Evolutionary conservation across 2,113 vertebrate genomes (phyloP), one percentile per base, ranked within the genome.

Genomic region (Plectropomus leopardus): DNA sequence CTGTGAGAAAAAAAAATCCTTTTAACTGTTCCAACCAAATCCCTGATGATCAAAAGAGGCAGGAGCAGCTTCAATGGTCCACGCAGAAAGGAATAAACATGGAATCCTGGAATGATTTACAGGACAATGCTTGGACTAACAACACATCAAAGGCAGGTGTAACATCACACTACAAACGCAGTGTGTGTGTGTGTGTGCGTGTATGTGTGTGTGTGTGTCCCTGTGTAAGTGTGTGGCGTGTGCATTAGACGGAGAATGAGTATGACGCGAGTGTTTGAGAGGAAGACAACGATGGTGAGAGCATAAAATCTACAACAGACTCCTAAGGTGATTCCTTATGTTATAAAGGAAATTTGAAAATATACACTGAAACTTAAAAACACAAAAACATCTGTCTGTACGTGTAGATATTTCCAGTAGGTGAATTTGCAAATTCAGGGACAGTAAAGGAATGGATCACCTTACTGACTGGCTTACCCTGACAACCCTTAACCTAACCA

Each of bases 71-170:
- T 87, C 80, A 87, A 77, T 89, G 73, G 75, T 69, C 34, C 51
- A 23, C 3, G 24, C 32, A 80, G 55, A 82, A 57, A 76, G 50
- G 71, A 81, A 84, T 78, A 85, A 83, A 86, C 76, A 83, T 72
- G 69, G 78, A 85, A 81, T 87, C 73, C 83, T 60, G 73, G 77
- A 78, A 76, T 78, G 74, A 88, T 88, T 88, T 76, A 85, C 76
- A 87, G 73, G 78, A 87, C 86, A 88, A 88, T 82, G 66, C 36
- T 54, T 65, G 47, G 36, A 86, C 76, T 59, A 83, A 83, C 89
- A 86, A 77, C 82, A 86, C 85, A 89, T 91, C 87, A 89, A 91
- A 88, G 72, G 45, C 50, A 77, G 47, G 32, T 58, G 60, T 63
- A 76, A 32, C 30, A 67, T 76, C 70, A 54, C 23, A 86, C 73